phyloP scores from a whole-genome alignment of 2,888 invertebrate species.

The Hanleya hanleyi region DNA sequence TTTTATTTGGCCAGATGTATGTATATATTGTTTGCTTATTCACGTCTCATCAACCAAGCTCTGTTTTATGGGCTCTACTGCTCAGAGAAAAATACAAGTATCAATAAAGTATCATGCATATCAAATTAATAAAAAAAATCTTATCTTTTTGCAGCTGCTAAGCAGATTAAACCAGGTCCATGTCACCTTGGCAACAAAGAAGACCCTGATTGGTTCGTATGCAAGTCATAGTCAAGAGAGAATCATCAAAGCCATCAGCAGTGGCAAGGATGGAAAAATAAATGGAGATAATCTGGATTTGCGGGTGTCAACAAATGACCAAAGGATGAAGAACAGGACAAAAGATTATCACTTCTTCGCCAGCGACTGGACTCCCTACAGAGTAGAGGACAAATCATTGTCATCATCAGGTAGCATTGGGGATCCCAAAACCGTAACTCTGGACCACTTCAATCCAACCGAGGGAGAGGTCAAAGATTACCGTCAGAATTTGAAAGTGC shows the following conservation, averaged over 20 bases:
- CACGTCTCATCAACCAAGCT: too few species aligned
- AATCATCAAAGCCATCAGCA: constrained; percentile 3
- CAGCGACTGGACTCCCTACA: constrained; percentile 15
- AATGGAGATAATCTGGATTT: constrained; percentile 36
- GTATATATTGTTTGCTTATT: too few species aligned
- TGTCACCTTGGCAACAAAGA: too few species aligned
- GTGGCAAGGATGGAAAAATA: constrained; percentile 28
- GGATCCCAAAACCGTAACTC: neutral
- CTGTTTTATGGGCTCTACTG: too few species aligned
- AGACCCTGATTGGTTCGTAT: too few species aligned
- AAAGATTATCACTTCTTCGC: constrained; percentile 33
- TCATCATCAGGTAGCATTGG: neutral
- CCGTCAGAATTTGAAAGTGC: neutral
- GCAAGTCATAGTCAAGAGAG: too few species aligned
- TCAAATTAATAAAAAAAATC: too few species aligned
- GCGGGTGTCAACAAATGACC: constrained; percentile 30
- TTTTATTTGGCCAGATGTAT: too few species aligned
- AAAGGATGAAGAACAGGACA: constrained; percentile 24
- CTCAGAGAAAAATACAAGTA: too few species aligned
- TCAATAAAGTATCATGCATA: too few species aligned
- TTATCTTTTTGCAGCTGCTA: too few species aligned
- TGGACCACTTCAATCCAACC: constrained; percentile 6
- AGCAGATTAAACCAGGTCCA: too few species aligned
- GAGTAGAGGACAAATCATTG: neutral
- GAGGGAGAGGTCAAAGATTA: neutral